phyloP scores from a whole-genome alignment of 2,797 vertebrate species.

The Mormyrus hasselquistii region DNA sequence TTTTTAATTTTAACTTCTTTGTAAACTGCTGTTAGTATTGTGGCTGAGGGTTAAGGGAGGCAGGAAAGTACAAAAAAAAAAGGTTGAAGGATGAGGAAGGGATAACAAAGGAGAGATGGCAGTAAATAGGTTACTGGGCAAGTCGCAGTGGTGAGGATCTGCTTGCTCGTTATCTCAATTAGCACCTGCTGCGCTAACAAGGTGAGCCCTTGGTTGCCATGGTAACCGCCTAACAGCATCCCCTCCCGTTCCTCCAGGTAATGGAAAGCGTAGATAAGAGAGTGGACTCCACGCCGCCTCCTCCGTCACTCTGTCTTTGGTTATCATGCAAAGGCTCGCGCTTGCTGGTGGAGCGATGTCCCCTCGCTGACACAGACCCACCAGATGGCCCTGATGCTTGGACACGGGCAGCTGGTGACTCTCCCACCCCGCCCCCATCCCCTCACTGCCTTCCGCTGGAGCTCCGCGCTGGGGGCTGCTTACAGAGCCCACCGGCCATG shows the following conservation, averaged over 20 bases:
- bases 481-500: background rate
- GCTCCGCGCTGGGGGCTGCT: background rate
- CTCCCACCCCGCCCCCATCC: background rate
- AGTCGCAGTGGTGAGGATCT: conserved; percentile 4
- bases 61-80: background rate
- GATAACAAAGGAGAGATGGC: background rate
- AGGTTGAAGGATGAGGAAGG: background rate
- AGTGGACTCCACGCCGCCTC: background rate
- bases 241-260: conserved; percentile 1
- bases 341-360: background rate
- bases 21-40: background rate
- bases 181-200: conserved; percentile 19
- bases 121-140: background rate
- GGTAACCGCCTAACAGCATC: background rate
- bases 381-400: background rate
- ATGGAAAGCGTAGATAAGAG: background rate
- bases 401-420: background rate
- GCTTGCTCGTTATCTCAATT: conserved; percentile 14
- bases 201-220: background rate
- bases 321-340: background rate
- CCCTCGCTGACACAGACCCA: background rate
- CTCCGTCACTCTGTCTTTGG: background rate
- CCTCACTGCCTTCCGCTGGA: background rate
- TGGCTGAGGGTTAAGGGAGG: background rate
- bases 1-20: background rate